Evolutionary conservation across 2,113 vertebrate genomes (phyloP), one percentile per base, ranked within the genome.

Genomic region (Egretta garzetta): DNA sequence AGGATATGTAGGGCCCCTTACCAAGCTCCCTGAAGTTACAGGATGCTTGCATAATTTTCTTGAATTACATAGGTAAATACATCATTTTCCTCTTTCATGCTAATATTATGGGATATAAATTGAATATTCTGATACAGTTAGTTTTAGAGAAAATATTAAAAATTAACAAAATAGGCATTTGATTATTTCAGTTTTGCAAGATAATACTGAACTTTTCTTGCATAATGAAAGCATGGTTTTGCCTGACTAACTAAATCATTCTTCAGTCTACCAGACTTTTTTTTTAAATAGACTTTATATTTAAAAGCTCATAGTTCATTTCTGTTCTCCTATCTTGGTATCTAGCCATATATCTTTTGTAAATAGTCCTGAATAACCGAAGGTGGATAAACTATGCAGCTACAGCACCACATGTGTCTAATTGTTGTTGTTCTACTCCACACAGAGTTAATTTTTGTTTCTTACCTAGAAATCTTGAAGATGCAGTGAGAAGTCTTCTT

Each of bases 341-440:
- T 56, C 56, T 90, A 73, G 11, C 50, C 9, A 28, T 90, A 77
- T 60, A 37, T 73, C 28, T 81, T 86, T 88, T 77, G 71, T 59
- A 96, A 97, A 77, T 18, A 92, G 9, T 19, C 21, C 86, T 63
- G 74, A 95, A 86, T 68, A 67, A 71, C 47, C 91, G 66, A 92
- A 90, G 45, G 17, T 83, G 35, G 64, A 86, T 76, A 94, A 97
- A 75, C 28, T 88, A 83, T 67, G 86, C 27, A 93, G 26, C 41
- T 93, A 88, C 92, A 90, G 63, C 22, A 94, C 7, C 33, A 81
- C 43, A 50, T 13, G 13, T 84, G 66, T 86, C 39, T 66, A 77
- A 92, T 33, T 77, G 33, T 45, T 50, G 59, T 32, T 47, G 19
- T 75, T 64, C 62, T 91, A 52, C 11, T 85, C 16, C 32, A 93